phyloP scores from a whole-genome alignment of 2,797 vertebrate species.

The Dendrocincla fuliginosa region DNA sequence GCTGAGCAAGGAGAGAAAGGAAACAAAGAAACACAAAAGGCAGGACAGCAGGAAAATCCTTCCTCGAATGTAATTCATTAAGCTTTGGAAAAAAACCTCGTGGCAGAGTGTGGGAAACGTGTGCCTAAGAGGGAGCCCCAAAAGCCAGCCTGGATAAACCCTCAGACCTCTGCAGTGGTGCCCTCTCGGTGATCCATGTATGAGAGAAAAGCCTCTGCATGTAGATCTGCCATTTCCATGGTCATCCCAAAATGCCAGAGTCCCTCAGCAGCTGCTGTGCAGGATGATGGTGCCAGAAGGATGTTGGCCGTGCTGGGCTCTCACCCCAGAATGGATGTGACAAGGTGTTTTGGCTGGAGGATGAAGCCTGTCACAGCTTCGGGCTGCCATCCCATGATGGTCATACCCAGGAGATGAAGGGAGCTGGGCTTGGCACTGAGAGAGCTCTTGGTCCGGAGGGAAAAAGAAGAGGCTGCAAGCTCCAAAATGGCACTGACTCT shows the following conservation, averaged over 20 bases:
- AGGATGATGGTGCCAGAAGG: not conserved
- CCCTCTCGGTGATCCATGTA: rapidly evolving
- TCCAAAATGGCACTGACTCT: constrained; percentile 62
- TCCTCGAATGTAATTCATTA: not conserved
- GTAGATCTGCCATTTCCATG: not conserved
- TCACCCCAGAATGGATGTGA: not conserved
- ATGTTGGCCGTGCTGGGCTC: not conserved
- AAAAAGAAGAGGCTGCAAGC: constrained; percentile 46
- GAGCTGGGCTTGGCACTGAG: not conserved
- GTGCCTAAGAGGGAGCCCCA: not conserved
- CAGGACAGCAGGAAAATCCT: not conserved
- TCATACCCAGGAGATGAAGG: not conserved
- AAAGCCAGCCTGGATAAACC: not conserved
- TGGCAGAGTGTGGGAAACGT: not conserved
- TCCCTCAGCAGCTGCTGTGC: not conserved
- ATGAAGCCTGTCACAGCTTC: not conserved
- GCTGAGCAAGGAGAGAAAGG: not conserved
- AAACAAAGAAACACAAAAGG: not conserved
- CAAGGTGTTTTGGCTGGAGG: not conserved
- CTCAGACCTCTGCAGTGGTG: not conserved
- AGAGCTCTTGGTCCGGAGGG: not conserved
- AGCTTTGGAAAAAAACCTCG: not conserved
- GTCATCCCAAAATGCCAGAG: not conserved
- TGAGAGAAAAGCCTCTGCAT: rapidly evolving
- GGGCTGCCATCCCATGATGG: not conserved